Evolutionary conservation across 2,888 invertebrate species (phyloP).

Genomic region (Saturnia japonica): DNA sequence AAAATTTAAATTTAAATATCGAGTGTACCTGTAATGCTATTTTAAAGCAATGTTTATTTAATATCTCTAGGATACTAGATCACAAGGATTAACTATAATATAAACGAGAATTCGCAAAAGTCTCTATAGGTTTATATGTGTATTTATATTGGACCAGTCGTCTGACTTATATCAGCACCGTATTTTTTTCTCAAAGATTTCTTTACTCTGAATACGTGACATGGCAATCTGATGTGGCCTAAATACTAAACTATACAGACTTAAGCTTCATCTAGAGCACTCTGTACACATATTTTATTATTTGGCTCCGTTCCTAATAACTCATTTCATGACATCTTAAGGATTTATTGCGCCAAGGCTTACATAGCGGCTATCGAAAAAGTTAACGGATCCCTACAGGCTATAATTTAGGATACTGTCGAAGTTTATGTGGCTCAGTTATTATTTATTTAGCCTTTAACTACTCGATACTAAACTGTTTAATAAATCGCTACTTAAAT

Average conservation of each 20-base stretch:
- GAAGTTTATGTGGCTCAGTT: conserved; percentile 6
- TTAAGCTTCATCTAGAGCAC: background rate
- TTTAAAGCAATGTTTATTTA: no score
- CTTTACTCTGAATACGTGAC: conserved; percentile 1
- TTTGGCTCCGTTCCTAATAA: conserved; percentile 14
- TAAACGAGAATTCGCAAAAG: background rate
- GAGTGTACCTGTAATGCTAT: no score
- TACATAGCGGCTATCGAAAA: conserved; percentile 10
- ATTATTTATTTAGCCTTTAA: conserved; percentile 11
- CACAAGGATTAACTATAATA: background rate
- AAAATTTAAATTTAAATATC: no score
- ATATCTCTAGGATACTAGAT: no score
- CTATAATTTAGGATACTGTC: conserved; percentile 6
- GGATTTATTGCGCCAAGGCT: conserved; percentile 11
- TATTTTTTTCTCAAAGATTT: conserved; percentile 10
- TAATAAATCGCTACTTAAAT: background rate
- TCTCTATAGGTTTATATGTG: background rate
- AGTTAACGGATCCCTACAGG: conserved; percentile 11
- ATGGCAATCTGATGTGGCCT: conserved; percentile 11
- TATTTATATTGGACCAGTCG: background rate
- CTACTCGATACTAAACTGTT: conserved; percentile 13
- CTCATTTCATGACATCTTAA: conserved; percentile 13
- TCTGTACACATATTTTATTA: conserved; percentile 6
- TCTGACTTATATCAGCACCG: background rate
- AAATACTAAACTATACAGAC: conserved; percentile 11